Evolutionary conservation across 2,113 vertebrate species (phyloP).

Genomic region (Protomyctophum bolini): DNA sequence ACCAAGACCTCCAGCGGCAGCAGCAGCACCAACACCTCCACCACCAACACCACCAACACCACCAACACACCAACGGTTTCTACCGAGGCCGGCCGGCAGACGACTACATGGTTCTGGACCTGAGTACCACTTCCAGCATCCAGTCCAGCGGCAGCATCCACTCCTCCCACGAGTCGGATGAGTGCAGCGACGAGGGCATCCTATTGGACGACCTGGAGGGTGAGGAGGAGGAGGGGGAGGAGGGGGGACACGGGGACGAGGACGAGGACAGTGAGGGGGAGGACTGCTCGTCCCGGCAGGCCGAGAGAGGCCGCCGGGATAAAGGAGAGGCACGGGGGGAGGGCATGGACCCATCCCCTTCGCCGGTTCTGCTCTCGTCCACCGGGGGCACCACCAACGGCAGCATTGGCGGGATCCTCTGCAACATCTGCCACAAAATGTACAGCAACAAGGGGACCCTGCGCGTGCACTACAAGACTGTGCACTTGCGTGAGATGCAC

Average conservation of each 20-base stretch:
- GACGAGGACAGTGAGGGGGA: slow-evolving; percentile 85
- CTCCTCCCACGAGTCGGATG: slow-evolving; percentile 95
- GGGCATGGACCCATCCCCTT: slow-evolving; percentile 62
- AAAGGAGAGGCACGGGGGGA: slow-evolving; percentile 54
- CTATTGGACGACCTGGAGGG: slow-evolving; percentile 92
- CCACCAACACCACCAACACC: slow-evolving; percentile 47
- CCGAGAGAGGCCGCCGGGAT: slow-evolving; percentile 61
- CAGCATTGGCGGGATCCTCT: slow-evolving; percentile 90
- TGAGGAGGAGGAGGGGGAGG: slow-evolving; percentile 51
- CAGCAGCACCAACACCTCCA: slow-evolving; percentile 30
- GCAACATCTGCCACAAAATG: slow-evolving; percentile 99
- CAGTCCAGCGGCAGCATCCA: slow-evolving; percentile 96
- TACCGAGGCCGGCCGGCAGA: slow-evolving; percentile 86
- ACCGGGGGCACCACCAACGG: slow-evolving; percentile 81
- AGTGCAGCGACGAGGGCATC: slow-evolving; percentile 96
- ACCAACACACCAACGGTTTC: slow-evolving; percentile 87
- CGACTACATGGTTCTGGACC: slow-evolving; percentile 96
- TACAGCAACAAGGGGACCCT: slow-evolving; percentile 99
- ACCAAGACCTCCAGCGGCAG: not conserved
- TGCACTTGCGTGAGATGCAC: slow-evolving; percentile 99
- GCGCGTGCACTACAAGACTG: slow-evolving; percentile 98
- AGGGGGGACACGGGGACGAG: slow-evolving; percentile 36
- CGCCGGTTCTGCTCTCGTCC: slow-evolving; percentile 85
- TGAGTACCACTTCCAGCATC: slow-evolving; percentile 96
- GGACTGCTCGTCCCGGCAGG: slow-evolving; percentile 81